Base-by-base conservation (phyloP, 2,113 vertebrate species). In the Labeo rohita region DNA sequence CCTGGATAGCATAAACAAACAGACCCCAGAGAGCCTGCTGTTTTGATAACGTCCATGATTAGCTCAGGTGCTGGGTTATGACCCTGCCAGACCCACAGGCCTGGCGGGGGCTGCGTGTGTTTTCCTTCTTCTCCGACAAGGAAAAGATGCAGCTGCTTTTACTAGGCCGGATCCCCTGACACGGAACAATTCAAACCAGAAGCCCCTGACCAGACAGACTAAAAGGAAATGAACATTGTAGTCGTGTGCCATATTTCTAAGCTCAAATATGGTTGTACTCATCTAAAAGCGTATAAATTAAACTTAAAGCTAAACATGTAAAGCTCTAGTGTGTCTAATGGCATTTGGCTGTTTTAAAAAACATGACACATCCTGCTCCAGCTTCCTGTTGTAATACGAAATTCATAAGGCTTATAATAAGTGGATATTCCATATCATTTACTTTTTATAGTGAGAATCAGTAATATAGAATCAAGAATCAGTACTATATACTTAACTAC, bases 51-150 rank as follows among this genome's bases (percentile, higher is more conserved):
- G 82, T 88, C 87, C 83, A 75, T 87, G 87, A 90, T 90, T 88
- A 89, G 87, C 87, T 91, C 91, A 90, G 91, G 91, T 91, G 91
- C 84, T 88, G 87, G 84, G 85, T 81, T 89, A 81, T 90, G 86
- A 88, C 84, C 89, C 85, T 79, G 74, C 61, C 84, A 85, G 89
- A 87, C 54, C 82, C 59, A 36, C 61, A 82, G 61, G 56, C 18
- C 87, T 82, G 36, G 34, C 45, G 68, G 83, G 87, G 89, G 85
- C 79, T 84, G 76, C 36, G 76, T 61, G 28, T 89, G 80, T 89
- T 90, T 88, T 87, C 80, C 75, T 92, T 80, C 84, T 82, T 77
- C 9, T 50, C 52, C 49, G 80, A 85, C 68, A 80, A 52, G 85
- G 63, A 87, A 84, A 83, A 85, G 85, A 83, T 86, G 87, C 89